Evolutionary conservation across 1,140 invertebrate species (phyloP), one percentile per base, ranked within the genome.

Genomic region (Sitophilus oryzae): DNA sequence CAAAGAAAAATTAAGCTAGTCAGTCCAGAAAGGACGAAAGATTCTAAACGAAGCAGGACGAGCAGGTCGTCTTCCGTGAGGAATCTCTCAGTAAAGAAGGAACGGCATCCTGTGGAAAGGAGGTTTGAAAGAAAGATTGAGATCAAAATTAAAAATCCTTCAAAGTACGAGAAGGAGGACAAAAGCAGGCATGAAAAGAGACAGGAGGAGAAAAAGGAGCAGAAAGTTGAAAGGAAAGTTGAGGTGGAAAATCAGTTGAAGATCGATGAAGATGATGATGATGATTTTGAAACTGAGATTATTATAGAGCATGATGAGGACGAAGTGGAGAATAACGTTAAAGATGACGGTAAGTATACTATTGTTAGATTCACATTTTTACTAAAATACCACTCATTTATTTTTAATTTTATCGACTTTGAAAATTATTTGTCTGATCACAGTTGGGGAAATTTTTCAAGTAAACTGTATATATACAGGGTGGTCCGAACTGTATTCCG

Each of bases 101-200:
- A 68, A 42, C 38, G 56, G 20, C 58, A 60, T 30, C 34, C 60
- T 3, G 37, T 49, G 43, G 35, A 41, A 37, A 61, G 56, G 23
- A 54, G 37, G 20, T 56, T 60, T 42, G 60, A 62, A 16, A 58
- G 62, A 42, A 65, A 68, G 57, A 69, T 69, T 37, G 67, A 69
- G 40, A 69, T 69, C 11, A 69, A 68, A 50, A 66, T 69, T n/a
- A 59, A 66, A 35, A 68, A 68, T 59, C 66, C 66, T 0, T 47
- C 62, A 0, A 69, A 69, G 51, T 66, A 68, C 42, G 66, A 69
- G 56, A 56, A 55, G 36, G 46, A 16, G 9, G 51, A 57, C 14
- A 42, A 56, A 40, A 9, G 6, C 8, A 60, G 52, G 19, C 48
- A 48, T 19, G 52, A 25, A 22, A 55, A 42, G 9, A 38, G 23